Percentiles rank a stretch among this genome's conserved stretches.
Conservation (phyloP, 2,113 vertebrate species). For the Danionella cerebrum region DNA sequence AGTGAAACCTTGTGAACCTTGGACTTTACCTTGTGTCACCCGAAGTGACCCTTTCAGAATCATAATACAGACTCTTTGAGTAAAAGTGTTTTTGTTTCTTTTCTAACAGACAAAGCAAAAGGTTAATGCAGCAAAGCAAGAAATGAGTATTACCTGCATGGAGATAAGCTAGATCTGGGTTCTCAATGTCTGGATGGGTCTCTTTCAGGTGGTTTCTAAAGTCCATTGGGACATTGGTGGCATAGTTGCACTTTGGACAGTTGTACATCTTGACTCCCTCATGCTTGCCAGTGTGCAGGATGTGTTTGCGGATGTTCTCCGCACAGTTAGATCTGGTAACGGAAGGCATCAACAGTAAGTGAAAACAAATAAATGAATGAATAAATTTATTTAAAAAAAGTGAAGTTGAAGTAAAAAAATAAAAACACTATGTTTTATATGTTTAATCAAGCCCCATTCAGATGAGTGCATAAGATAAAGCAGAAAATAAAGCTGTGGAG, state of each 20-base stretch:
- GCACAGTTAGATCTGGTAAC: slow-evolving; percentile 90
- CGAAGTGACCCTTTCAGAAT: no score
- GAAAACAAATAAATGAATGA: background rate
- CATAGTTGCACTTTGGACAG: slow-evolving; percentile 87
- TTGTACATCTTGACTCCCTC: slow-evolving; percentile 99
- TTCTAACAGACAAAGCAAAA: no score
- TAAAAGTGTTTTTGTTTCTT: no score
- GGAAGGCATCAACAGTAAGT: background rate
- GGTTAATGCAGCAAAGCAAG: slow-evolving; percentile 67
- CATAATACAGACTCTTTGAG: no score
- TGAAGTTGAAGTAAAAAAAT: no score
- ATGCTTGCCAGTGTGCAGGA: slow-evolving; percentile 93
- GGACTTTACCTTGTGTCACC: no score
- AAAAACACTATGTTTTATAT: no score
- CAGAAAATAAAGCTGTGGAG: no score
- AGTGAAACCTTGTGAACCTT: no score
- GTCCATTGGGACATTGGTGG: slow-evolving; percentile 88
- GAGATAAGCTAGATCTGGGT: slow-evolving; percentile 92
- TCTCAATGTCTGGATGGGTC: slow-evolving; percentile 86
- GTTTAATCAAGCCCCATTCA: no score
- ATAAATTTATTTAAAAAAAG: background rate
- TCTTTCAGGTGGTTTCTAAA: slow-evolving; percentile 97
- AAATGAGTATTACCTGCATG: slow-evolving; percentile 75
- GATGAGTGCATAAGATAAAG: no score
- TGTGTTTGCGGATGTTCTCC: slow-evolving; percentile 97